A percentile compares a stretch with the other conserved stretches of the same genome.
These are phyloP conservation scores for Pardosa pseudoannulata DNA, from an alignment of 2,888 invertebrate genomes.

Conservation along the genomic window DNA sequence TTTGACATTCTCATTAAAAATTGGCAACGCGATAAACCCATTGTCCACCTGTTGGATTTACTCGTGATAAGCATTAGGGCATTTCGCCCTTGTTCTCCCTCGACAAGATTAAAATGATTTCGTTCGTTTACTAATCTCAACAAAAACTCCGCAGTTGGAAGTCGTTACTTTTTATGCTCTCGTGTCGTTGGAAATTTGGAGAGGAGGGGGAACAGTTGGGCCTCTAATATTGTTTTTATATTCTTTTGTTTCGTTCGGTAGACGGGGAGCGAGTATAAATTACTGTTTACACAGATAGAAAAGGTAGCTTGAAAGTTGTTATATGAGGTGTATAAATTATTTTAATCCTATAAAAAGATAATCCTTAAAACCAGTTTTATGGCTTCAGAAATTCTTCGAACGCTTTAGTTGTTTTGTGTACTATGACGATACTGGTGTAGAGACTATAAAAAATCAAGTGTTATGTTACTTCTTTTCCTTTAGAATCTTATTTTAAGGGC, in stretches of 20 bases:
- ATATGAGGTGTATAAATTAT: conserved; percentile 6
- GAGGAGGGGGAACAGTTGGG: not conserved
- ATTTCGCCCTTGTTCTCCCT: conserved; percentile 5
- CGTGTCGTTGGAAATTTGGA: conserved; percentile 1
- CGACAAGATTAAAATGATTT: not conserved
- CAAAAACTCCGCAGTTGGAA: conserved; percentile 48
- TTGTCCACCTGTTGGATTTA: conserved; percentile 37
- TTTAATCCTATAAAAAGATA: not conserved
- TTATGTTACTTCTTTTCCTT: not conserved
- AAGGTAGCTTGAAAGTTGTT: not conserved
- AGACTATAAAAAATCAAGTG: not conserved
- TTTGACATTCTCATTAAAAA: conserved; percentile 51
- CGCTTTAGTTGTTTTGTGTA: conserved; percentile 1
- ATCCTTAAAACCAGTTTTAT: conserved; percentile 1
- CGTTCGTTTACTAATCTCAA: conserved; percentile 45
- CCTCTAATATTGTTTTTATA: conserved; percentile 8
- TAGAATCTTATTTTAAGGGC: too few relatives aligned
- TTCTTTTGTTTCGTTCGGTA: conserved; percentile 23
- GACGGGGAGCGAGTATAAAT: conserved; percentile 34
- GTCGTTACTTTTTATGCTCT: conserved; percentile 45
- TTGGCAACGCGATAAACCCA: conserved; percentile 29
- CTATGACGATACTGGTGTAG: not conserved
- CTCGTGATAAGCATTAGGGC: conserved; percentile 34
- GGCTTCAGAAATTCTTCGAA: not conserved
- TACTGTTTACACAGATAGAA: conserved; percentile 34